Base-by-base conservation (phyloP, 2,888 invertebrate genomes). In the Isoperla grammatica region DNA sequence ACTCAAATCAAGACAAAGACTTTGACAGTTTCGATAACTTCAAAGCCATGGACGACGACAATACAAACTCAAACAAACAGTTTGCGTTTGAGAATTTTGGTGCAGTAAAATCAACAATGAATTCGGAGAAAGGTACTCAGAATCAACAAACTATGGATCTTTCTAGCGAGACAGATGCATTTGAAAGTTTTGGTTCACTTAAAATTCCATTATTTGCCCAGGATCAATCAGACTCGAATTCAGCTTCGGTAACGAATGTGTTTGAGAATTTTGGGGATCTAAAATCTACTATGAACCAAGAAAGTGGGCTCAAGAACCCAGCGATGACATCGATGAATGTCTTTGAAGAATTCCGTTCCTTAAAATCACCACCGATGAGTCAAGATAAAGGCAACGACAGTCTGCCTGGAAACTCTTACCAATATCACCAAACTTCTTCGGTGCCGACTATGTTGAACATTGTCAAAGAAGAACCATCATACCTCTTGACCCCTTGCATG, bases 381-480 rank as follows among this genome's bases (percentile, higher is more conserved):
- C 9, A 17, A 15, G 39, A 37, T 9, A 20, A 39, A 15, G 15
- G 19, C 15, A 15, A 15, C 2, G 73, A 79, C 20, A 81, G 81
- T 6, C 80, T 82, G 0, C 78, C 79, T 68, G 78, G 75, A 61
- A 79, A 79, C 46, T 71, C 71, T 58, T 70, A 75, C 20, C 74
- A 75, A 59, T 77, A 74, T 62, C 64, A 68, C 39, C 53, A 23
- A 70, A 69, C 63, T 69, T 73, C 54, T 54, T 42, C 59, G 19
- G 59, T 56, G 15, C 61, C 62, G 22, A 56, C 61, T 9, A 61
- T 61, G 42, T 60, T 61, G 40, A 64, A 59, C 57, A 65, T 58
- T 15, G 75, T 79, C 54, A 80, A 81, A 68, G 83, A 83, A 68
- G 79, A 80, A 69, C 78, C 78, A 1, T 78, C 53, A 8, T 53